phyloP scores from a whole-genome alignment of 2,113 vertebrate species.

The Pungitius pungitius region DNA sequence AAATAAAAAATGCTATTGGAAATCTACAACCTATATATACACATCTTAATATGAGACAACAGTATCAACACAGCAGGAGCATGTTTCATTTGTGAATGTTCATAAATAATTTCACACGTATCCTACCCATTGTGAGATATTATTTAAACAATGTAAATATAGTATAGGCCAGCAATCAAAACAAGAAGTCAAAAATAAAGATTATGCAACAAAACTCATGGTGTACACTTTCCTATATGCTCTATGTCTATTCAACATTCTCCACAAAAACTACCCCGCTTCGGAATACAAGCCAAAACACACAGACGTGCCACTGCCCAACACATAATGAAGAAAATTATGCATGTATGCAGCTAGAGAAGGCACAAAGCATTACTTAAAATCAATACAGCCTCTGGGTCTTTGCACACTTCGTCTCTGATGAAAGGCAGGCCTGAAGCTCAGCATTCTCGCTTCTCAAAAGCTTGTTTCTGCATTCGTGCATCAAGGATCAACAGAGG shows the following conservation, averaged over 20 bases:
- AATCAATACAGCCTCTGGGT: constrained; percentile 67
- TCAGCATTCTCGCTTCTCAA: constrained; percentile 27
- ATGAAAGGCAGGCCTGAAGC: constrained; percentile 48
- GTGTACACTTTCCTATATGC: neutral
- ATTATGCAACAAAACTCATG: neutral
- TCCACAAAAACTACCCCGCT: constrained; percentile 14
- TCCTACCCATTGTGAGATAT: neutral
- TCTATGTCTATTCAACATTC: neutral
- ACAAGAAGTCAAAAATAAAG: neutral
- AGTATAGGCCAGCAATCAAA: neutral
- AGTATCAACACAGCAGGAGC: neutral
- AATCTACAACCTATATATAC: neutral
- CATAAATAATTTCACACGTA: neutral
- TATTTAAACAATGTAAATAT: neutral
- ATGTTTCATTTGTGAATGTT: neutral
- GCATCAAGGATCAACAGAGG: constrained; percentile 39
- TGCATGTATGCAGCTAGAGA: constrained; percentile 57
- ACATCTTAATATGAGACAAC: neutral
- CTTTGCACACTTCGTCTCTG: constrained; percentile 40
- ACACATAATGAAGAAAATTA: constrained; percentile 59
- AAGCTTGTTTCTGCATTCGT: constrained; percentile 49
- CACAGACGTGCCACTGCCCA: constrained; percentile 1
- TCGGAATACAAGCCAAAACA: constrained; percentile 26
- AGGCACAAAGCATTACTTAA: constrained; percentile 62
- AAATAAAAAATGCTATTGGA: neutral